phyloP scores from a whole-genome alignment of 2,888 invertebrate genomes.

The Cephalotes varians region DNA sequence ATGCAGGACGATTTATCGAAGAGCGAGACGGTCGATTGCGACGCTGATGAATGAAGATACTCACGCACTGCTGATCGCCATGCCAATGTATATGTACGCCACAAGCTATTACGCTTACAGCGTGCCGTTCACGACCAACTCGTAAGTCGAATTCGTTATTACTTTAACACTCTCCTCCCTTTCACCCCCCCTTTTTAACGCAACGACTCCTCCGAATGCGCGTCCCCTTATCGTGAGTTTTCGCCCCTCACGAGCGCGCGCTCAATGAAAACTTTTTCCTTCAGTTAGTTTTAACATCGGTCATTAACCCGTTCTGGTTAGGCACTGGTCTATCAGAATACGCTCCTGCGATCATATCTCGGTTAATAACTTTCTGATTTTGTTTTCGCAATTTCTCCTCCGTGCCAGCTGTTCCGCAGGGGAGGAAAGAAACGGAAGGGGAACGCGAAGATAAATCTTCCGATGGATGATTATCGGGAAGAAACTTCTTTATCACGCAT shows the following conservation, averaged over 20 bases:
- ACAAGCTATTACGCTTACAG: slow-evolving; percentile 74
- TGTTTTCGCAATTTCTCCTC: slow-evolving; percentile 32
- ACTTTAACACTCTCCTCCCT: not conserved
- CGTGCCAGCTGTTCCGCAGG: not conserved
- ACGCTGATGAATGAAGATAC: slow-evolving; percentile 71
- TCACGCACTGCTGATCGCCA: slow-evolving; percentile 73
- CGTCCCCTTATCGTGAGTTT: slow-evolving; percentile 15
- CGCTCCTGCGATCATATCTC: slow-evolving; percentile 26
- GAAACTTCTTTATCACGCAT: slow-evolving; percentile 16
- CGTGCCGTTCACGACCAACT: slow-evolving; percentile 60
- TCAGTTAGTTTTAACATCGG: slow-evolving; percentile 32
- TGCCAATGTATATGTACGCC: slow-evolving; percentile 65
- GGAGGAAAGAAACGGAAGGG: not conserved
- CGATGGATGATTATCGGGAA: slow-evolving; percentile 32
- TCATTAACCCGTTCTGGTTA: slow-evolving; percentile 48
- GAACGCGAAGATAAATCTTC: slow-evolving; percentile 13
- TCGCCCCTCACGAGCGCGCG: not conserved
- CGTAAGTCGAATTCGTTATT: slow-evolving; percentile 57
- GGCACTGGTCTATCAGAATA: not conserved
- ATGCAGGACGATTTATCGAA: slow-evolving; percentile 76
- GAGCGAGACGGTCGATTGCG: slow-evolving; percentile 55
- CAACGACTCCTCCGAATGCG: not conserved
- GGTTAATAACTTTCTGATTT: slow-evolving; percentile 47
- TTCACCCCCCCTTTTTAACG: not conserved
- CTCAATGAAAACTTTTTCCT: slow-evolving; percentile 16